Evolutionary conservation across 2,888 invertebrate species (phyloP), one percentile per base, ranked within the genome.

Genomic region (Muschampia plurimacula): DNA sequence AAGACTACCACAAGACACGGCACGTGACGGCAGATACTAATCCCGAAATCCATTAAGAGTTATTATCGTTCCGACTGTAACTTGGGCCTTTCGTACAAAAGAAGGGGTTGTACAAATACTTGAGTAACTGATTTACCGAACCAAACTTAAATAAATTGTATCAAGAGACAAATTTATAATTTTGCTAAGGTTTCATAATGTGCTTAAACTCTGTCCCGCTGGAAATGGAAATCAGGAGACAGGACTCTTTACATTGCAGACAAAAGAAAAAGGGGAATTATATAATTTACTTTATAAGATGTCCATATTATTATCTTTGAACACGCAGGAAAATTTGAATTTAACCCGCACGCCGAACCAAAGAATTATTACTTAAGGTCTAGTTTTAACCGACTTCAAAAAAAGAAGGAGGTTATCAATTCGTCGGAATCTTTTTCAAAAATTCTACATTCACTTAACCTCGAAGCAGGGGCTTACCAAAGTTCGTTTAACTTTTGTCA

Each of bases 21-120:
- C 36, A 39, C 64, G 64, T 62, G 41, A 65, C 65, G 36, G 13
- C 28, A 22, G 65, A 65, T 65, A 46, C 65, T 39, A 70, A 65
- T 49, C 59, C 59, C 66, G 49, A 66, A 71, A 49, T 71, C 66
- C 71, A 71, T 71, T 71, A 66, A 60, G 22, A 71, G 59, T 66
- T 71, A 66, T 59, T 71, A 66, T 71, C 59, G 59, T 60, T 71
- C 59, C 32, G 66, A 59, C 49, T 71, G 59, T 66, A 66, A 60
- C 66, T 66, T 59, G 36, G 49, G 32, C 64, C 57, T 63, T 9
- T 46, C 36, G 55, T 36, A 71, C 49, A 66, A 71, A 66, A 60
- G 59, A 66, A 32, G 36, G 64, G 64, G 44, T 36, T 46, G 10
- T 46, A 55, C 55, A 28, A 55, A 22, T 57, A 22, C 44, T 71